Base-by-base conservation (phyloP, 1,140 invertebrate species). In the Pseudomyrmex concolor region DNA sequence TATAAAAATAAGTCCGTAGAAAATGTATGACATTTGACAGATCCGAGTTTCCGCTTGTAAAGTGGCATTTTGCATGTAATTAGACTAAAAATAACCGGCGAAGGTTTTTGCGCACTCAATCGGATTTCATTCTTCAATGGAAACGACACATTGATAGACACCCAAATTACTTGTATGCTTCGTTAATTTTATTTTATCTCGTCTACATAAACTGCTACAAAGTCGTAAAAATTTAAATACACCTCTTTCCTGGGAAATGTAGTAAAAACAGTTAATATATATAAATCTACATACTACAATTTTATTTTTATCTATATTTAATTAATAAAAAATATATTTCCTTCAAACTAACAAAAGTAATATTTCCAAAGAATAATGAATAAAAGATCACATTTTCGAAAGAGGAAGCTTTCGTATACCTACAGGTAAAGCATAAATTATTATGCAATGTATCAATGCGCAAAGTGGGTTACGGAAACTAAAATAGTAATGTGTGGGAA, bases 401-500 rank as follows among this genome's bases (percentile, higher is more conserved):
- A 51, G 50, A 19, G 19, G 17, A 13, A 48, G 9, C 51, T 76
- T 34, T 50, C n/a, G 2, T 7, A 34, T 45, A 15, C 12, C 10
- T 25, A 64, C 1, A 25, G n/a, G 34, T 51, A 34, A n/a, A 43
- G 63, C 13, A 10, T 63, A 74, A 76, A 51, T 64, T 19, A 12
- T 62, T 2, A 15, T 70, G 34, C 25, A 10, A 67, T 77, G 43
- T 45, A 77, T 71, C 66, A 80, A 60, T 70, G 13, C 10, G 34
- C 10, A 57, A 34, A 8, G 45, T 70, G 66, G 66, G 19, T 78
- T 70, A 70, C 48, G 1, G 19, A 59, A 78, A 48, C 51, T 45
- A 70, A 78, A 78, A 68, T 48, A 70, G 64, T 77, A 17, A 57
- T 77, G 34, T 34, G 34, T 34, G 25, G 22, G 71, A 59, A 71